Evolutionary conservation across 1,140 invertebrate species (phyloP).

Genomic region (Phocides pigmalion): DNA sequence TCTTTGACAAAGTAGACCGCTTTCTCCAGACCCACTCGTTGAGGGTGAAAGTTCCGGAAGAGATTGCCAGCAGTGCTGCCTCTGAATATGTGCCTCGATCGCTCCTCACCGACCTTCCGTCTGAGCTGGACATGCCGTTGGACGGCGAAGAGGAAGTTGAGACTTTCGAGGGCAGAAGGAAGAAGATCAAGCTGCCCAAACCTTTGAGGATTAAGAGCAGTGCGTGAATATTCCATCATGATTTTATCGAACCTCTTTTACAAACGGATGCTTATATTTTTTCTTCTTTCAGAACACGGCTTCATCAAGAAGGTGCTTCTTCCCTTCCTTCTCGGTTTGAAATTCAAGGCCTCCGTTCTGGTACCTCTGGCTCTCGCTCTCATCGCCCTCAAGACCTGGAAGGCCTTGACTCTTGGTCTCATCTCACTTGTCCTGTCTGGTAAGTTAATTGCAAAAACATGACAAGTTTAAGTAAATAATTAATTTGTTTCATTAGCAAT

Average conservation of each 20-base stretch:
- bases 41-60: conserved; percentile 86
- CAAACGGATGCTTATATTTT: conserved; percentile 22
- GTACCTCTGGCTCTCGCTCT: conserved; percentile 91
- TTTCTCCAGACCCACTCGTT: conserved; percentile 87
- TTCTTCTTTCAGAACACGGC: conserved; percentile 86
- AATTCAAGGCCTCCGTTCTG: conserved; percentile 92
- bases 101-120: conserved; percentile 86
- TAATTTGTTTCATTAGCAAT: too few species aligned
- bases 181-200: conserved; percentile 79
- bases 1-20: conserved; percentile 86
- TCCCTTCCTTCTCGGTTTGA: conserved; percentile 92
- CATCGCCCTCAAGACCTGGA: conserved; percentile 94
- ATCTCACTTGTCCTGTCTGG: conserved; percentile 90
- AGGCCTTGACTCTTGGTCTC: conserved; percentile 92
- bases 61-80: conserved; percentile 83
- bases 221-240: conserved; percentile 43
- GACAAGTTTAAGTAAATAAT: too few species aligned
- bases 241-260: conserved; percentile 22
- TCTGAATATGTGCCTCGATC: conserved; percentile 87
- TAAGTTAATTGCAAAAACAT: conserved; percentile 45
- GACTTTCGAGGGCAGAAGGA: conserved; percentile 79
- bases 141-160: conserved; percentile 86
- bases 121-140: conserved; percentile 88
- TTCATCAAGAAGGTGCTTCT: conserved; percentile 93
- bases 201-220: conserved; percentile 79